Conservation (phyloP, 2,888 invertebrate species). For the Anthophora plumipes region DNA sequence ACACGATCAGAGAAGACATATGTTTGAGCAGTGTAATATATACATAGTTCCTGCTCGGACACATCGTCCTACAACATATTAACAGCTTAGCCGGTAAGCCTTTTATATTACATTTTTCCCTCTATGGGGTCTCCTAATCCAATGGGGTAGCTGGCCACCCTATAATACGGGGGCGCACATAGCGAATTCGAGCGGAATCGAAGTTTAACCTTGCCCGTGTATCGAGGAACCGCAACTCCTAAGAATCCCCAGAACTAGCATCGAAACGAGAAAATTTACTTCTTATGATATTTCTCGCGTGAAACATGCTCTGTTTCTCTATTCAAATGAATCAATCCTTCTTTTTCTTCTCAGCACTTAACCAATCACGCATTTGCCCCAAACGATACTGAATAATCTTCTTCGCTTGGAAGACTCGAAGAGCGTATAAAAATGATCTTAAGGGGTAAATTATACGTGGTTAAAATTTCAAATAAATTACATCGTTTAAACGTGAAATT, state of each 20-base stretch:
- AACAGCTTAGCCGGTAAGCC: constrained; percentile 84
- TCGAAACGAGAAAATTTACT: constrained; percentile 8
- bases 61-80: constrained; percentile 83
- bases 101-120: constrained; percentile 85
- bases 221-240: constrained; percentile 54
- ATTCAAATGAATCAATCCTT: background rate
- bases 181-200: constrained; percentile 67
- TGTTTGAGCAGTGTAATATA: constrained; percentile 81
- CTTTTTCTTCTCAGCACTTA: no score
- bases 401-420: no score
- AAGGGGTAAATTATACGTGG: no score
- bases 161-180: constrained; percentile 63
- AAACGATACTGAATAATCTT: no score
- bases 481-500: no score
- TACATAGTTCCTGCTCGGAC: constrained; percentile 80
- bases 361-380: no score
- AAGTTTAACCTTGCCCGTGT: constrained; percentile 60
- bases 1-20: constrained; percentile 79
- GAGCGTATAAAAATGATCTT: no score
- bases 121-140: constrained; percentile 84
- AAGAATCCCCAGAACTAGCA: background rate
- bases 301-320: background rate
- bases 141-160: constrained; percentile 75
- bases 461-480: no score
- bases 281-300: background rate